phyloP scores from a whole-genome alignment of 2,888 invertebrate genomes.

The Leptura quadrifasciata region DNA sequence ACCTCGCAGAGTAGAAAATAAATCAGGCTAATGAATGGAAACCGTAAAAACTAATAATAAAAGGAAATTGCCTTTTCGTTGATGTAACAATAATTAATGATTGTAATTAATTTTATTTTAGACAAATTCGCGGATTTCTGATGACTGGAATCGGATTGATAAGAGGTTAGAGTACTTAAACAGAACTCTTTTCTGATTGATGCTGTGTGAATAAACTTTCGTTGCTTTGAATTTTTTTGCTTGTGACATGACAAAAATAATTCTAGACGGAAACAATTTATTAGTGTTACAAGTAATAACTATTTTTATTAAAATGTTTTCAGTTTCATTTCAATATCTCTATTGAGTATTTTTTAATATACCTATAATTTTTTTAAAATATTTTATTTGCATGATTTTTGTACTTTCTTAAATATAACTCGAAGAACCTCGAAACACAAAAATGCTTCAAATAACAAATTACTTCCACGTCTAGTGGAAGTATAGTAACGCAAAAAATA shows the following conservation, averaged over 20 bases:
- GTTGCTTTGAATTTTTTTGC: neutral
- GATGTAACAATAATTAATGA: conserved; percentile 55
- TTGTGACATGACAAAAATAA: neutral
- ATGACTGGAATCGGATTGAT: neutral
- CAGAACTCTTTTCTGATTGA: neutral
- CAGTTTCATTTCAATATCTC: neutral
- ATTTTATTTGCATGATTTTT: no score
- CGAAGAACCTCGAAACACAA: no score
- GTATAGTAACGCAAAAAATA: no score
- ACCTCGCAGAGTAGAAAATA: neutral
- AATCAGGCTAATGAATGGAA: conserved; percentile 27
- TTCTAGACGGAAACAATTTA: neutral
- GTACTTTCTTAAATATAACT: no score
- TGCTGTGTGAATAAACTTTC: neutral
- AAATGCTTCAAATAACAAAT: no score
- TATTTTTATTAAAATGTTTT: neutral
- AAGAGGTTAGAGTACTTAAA: neutral
- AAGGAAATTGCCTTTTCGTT: conserved; percentile 58
- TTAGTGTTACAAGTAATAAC: neutral
- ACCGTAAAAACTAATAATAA: conserved; percentile 53
- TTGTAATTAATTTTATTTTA: conserved; percentile 55
- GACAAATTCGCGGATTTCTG: conserved; percentile 16
- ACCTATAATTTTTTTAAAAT: neutral
- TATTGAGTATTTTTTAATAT: no score
- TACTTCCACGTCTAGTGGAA: no score